Base-by-base conservation (phyloP, 2,797 vertebrate species). In the Falco concolor region DNA sequence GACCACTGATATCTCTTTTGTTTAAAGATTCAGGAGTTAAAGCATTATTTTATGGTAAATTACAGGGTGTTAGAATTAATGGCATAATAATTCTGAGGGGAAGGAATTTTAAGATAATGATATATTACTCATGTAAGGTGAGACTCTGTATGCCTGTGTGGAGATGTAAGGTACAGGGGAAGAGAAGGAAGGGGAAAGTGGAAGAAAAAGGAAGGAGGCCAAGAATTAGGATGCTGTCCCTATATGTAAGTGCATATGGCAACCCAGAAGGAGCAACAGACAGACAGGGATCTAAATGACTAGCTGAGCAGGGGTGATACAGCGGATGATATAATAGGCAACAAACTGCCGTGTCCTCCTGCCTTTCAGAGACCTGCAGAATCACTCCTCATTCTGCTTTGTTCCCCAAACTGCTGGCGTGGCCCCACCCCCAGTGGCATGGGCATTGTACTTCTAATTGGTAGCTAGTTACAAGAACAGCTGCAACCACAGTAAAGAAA, bases 31-130 rank as follows among this genome's bases (percentile, higher is more conserved):
- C 44, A 64, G 5, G 12, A 75, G 8, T 57, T 40, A 81, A 22
- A 93, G 25, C 10, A 63, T 64, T 81, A 77, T 80, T 95, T 95
- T 53, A 60, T 59, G 38, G 38, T 60, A 95, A 94, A 94, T 87
- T 80, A 60, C 24, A 68, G 75, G 61, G 68, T 57, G 21, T 57
- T 81, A 80, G 69, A 82, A 91, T 86, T 74, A 90, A 82, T 1
- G 0, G 32, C 14, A 67, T 53, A 73, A n/a, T 82, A 72, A 91
- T 79, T 81, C 25, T 84, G 82, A 89, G 60, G 19, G 74, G 18
- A 78, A 91, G 93, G 78, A 80, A 77, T 86, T 83, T 70, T 87
- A 72, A 88, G 50, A n/a, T 76, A 80, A 82, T 76, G 38, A 54
- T 47, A 34, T 67, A 69, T 45, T 68, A 64, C 67, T 79, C 4